Conservation (phyloP, 2,888 invertebrate genomes). For the Lochmaea capreae region DNA sequence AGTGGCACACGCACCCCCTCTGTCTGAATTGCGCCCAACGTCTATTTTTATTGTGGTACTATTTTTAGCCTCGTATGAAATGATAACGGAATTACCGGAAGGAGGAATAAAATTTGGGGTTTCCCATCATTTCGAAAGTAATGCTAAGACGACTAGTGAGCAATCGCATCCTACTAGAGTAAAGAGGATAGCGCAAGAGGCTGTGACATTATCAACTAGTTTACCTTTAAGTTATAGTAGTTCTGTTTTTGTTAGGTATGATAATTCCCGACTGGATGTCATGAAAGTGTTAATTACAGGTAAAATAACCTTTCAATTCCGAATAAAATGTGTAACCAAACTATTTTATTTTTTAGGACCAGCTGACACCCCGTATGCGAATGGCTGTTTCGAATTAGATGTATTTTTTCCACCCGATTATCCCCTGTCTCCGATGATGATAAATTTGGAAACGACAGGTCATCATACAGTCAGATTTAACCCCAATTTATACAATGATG, state of each 20-base stretch:
- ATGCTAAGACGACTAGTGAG: conserved; percentile 87
- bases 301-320: not conserved
- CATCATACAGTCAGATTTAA: conserved; percentile 91
- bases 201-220: conserved; percentile 91
- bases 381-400: conserved; percentile 92
- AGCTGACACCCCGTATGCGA: conserved; percentile 91
- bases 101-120: conserved; percentile 85
- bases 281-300: conserved; percentile 94
- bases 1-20: too few relatives aligned
- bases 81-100: conserved; percentile 84
- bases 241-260: conserved; percentile 95
- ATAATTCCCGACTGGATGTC: conserved; percentile 92
- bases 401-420: conserved; percentile 87
- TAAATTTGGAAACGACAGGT: conserved; percentile 91
- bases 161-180: conserved; percentile 88
- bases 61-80: conserved; percentile 85
- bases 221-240: conserved; percentile 93
- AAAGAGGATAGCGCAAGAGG: conserved; percentile 93
- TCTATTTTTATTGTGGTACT: not conserved
- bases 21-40: too few relatives aligned
- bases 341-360: conserved; percentile 70
- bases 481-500: conserved; percentile 95
- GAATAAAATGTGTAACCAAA: not conserved
- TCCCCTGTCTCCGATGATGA: conserved; percentile 82
- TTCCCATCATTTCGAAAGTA: conserved; percentile 90